These are phyloP conservation scores for Caenorhabditis parvicauda DNA, from an alignment of 2,888 invertebrate genomes.

Conservation along the genomic window DNA sequence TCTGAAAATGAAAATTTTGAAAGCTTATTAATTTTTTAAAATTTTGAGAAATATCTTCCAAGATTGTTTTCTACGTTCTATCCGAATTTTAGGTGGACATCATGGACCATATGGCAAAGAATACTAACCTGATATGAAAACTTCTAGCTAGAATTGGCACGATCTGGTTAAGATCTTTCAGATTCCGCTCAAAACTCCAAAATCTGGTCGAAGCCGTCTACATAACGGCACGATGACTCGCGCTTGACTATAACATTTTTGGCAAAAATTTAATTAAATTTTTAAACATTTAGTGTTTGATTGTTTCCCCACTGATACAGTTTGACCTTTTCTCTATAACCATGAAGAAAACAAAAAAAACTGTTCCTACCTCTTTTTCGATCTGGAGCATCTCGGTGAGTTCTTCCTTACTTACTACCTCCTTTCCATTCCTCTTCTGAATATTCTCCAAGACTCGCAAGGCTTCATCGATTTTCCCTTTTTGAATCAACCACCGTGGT, in stretches of 20 bases:
- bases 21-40: constrained; percentile 5
- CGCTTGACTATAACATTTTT: no score
- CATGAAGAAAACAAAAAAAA: no score
- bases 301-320: neutral
- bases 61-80: neutral
- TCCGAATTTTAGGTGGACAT: no score
- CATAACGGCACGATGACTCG: no score
- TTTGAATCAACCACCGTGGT: constrained; percentile 54
- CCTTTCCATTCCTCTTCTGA: constrained; percentile 32
- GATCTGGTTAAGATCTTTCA: no score
- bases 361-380: constrained; percentile 24
- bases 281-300: no score
- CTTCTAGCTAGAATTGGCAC: no score
- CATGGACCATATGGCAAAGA: no score
- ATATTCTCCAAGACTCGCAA: constrained; percentile 42
- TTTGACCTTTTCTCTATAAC: neutral
- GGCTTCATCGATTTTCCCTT: constrained; percentile 51
- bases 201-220: no score
- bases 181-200: no score
- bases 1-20: constrained; percentile 17
- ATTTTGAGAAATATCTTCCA: neutral
- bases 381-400: constrained; percentile 40
- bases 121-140: no score
- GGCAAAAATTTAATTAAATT: no score
- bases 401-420: constrained; percentile 27